These are phyloP conservation scores for Chiloscyllium plagiosum DNA, from an alignment of 2,113 vertebrate genomes.

Conservation along the genomic window DNA sequence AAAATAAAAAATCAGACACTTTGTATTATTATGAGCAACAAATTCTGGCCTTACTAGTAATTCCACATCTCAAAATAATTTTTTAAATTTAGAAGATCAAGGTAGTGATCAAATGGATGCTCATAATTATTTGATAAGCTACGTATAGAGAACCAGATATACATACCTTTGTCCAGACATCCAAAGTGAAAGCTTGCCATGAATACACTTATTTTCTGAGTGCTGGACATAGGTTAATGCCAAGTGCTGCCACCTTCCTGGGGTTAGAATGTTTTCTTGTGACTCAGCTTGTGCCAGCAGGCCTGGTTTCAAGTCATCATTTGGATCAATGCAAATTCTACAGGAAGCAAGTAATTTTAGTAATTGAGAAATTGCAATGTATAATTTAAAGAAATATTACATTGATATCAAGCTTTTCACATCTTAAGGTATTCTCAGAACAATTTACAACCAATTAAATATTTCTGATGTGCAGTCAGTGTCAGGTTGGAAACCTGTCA, in stretches of 20 bases:
- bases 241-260: conserved; percentile 83
- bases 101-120: neutral
- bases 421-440: neutral
- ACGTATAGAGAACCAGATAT: neutral
- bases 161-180: conserved; percentile 84
- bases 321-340: conserved; percentile 85
- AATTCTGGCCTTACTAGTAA: too few relatives aligned
- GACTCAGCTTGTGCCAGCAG: conserved; percentile 83
- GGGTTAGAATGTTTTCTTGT: conserved; percentile 62
- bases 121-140: conserved; percentile 5
- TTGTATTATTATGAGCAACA: too few relatives aligned
- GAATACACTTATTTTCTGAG: conserved; percentile 79
- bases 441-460: neutral
- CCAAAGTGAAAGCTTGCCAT: conserved; percentile 74
- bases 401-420: neutral
- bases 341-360: neutral
- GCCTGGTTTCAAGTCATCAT: conserved; percentile 82
- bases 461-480: neutral
- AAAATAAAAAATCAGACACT: too few relatives aligned
- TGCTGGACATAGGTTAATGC: conserved; percentile 81
- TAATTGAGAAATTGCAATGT: neutral
- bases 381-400: neutral
- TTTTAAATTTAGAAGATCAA: neutral
- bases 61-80: too few relatives aligned
- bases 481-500: neutral